phyloP scores from a whole-genome alignment of 2,888 invertebrate genomes.

The Anthophora plumipes region DNA sequence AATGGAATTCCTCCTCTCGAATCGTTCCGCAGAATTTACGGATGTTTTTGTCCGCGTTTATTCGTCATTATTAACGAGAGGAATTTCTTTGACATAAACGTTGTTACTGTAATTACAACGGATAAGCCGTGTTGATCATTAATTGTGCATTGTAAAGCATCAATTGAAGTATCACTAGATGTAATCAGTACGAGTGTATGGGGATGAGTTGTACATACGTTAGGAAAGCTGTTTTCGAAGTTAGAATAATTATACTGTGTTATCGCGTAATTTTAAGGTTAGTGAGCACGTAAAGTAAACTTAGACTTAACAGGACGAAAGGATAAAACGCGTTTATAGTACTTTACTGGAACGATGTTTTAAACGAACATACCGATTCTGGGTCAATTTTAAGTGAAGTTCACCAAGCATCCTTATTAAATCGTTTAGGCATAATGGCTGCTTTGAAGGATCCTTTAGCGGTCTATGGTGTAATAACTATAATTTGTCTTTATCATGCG shows the following conservation, averaged over 20 bases:
- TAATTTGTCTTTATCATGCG: background rate
- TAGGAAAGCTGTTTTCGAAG: too few relatives aligned
- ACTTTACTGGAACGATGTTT: background rate
- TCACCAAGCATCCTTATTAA: constrained; percentile 1
- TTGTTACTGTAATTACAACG: background rate
- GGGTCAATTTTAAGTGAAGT: background rate
- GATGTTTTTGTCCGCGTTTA: constrained; percentile 21
- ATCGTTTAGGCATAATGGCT: background rate
- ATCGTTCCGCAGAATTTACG: constrained; percentile 18
- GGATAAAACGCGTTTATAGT: background rate
- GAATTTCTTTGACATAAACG: background rate
- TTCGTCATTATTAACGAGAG: constrained; percentile 5
- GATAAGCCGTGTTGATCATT: constrained; percentile 3
- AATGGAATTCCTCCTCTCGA: constrained; percentile 32
- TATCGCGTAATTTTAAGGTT: too few relatives aligned
- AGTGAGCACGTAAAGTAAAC: background rate
- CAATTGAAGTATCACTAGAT: background rate
- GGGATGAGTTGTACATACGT: background rate
- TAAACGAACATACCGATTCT: background rate
- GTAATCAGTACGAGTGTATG: background rate
- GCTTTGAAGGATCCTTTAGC: constrained; percentile 5
- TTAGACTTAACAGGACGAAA: background rate
- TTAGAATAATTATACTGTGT: too few relatives aligned
- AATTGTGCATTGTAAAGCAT: constrained; percentile 16
- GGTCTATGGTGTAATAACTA: background rate